These are phyloP conservation scores for Caradrina kadenii DNA, from an alignment of 2,888 invertebrate genomes.

Conservation along the genomic window DNA sequence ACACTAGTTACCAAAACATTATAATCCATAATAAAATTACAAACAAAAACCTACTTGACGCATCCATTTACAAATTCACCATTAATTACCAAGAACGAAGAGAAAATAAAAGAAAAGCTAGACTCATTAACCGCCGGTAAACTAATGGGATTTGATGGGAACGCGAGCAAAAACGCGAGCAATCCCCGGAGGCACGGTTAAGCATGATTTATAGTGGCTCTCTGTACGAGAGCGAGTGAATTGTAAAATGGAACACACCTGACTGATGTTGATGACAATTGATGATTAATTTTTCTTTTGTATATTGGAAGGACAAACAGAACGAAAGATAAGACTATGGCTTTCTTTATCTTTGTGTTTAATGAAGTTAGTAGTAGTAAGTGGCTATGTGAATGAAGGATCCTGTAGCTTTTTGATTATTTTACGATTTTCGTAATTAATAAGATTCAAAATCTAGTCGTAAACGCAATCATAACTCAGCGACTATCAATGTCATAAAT, in stretches of 20 bases:
- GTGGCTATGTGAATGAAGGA: background rate
- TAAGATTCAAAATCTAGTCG: too few relatives aligned
- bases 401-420: too few relatives aligned
- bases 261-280: conserved; percentile 58
- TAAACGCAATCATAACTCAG: too few relatives aligned
- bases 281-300: conserved; percentile 52
- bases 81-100: conserved; percentile 57
- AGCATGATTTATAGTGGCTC: conserved; percentile 73
- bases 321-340: background rate
- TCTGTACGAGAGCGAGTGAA: conserved; percentile 60
- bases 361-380: background rate
- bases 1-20: background rate
- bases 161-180: conserved; percentile 71
- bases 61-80: conserved; percentile 53
- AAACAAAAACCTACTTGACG: conserved; percentile 48
- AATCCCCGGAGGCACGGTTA: conserved; percentile 71
- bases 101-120: conserved; percentile 65
- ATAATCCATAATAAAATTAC: conserved; percentile 26
- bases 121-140: conserved; percentile 70
- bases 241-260: conserved; percentile 64
- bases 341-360: background rate
- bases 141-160: conserved; percentile 70
- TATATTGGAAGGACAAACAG: conserved; percentile 29
- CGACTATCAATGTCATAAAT: too few relatives aligned
- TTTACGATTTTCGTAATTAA: background rate